Percentiles rank a stretch among this genome's conserved stretches.
phyloP scores from a whole-genome alignment of 2,113 vertebrate genomes.

The Hucho hucho region DNA sequence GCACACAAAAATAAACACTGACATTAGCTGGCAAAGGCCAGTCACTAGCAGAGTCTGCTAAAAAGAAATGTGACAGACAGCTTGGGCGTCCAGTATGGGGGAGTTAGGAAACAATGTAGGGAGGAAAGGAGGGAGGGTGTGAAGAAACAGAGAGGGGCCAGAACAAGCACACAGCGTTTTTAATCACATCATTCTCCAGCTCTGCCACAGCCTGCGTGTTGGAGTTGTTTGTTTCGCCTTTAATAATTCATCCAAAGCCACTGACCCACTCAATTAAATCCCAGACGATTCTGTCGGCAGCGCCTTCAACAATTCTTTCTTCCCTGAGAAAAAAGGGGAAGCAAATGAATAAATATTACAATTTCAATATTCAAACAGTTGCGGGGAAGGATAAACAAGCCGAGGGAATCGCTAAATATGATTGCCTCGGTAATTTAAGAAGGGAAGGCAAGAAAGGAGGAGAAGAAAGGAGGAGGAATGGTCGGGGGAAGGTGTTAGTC shows the following conservation, averaged over 20 bases:
- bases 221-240: slow-evolving; percentile 57
- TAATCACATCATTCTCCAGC: slow-evolving; percentile 40
- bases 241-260: slow-evolving; percentile 65
- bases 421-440: slow-evolving; percentile 73
- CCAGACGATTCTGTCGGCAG: slow-evolving; percentile 41
- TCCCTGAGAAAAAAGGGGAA: slow-evolving; percentile 35
- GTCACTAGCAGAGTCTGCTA: slow-evolving; percentile 38
- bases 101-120: slow-evolving; percentile 4
- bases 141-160: slow-evolving; percentile 5
- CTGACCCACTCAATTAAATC: slow-evolving; percentile 74
- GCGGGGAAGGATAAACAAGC: slow-evolving; percentile 58
- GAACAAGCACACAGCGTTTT: slow-evolving; percentile 32
- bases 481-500: slow-evolving; percentile 61
- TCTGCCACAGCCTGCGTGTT: slow-evolving; percentile 30
- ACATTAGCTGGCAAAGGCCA: slow-evolving; percentile 58
- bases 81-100: slow-evolving; percentile 48
- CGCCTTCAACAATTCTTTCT: slow-evolving; percentile 31
- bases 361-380: slow-evolving; percentile 67
- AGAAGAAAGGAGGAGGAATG: slow-evolving; percentile 51
- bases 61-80: slow-evolving; percentile 59
- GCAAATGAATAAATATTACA: slow-evolving; percentile 57
- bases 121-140: neutral
- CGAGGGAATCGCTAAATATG: slow-evolving; percentile 57
- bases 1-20: slow-evolving; percentile 58
- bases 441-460: slow-evolving; percentile 37